phyloP scores from a whole-genome alignment of 2,113 vertebrate species.

The Phyllopteryx taeniolatus region DNA sequence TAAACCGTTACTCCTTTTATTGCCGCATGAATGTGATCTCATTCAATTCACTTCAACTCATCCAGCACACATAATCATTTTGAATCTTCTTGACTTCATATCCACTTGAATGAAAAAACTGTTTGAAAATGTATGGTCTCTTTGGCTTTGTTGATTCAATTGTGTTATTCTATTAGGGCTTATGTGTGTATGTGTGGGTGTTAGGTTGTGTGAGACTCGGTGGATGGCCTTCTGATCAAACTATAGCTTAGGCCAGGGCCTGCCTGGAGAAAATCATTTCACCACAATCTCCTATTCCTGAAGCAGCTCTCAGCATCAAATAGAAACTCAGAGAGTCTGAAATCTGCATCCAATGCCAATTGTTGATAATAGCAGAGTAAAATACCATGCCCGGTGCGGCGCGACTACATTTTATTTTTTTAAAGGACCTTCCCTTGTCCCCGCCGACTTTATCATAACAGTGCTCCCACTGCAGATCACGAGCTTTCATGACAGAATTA shows the following conservation, averaged over 20 bases:
- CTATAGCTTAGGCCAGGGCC: constrained; percentile 8
- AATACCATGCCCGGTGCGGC: constrained; percentile 34
- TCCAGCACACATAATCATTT: neutral
- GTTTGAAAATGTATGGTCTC: neutral
- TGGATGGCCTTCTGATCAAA: neutral
- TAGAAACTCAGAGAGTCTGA: constrained; percentile 22
- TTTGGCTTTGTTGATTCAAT: neutral
- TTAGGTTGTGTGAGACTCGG: neutral
- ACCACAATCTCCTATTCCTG: constrained; percentile 22
- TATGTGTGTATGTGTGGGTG: neutral
- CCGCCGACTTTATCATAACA: constrained; percentile 38
- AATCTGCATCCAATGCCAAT: constrained; percentile 34
- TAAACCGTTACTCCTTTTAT: neutral
- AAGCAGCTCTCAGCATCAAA: constrained; percentile 32
- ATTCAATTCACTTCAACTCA: neutral
- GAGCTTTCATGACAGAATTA: neutral
- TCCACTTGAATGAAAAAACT: neutral
- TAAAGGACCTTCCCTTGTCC: constrained; percentile 40
- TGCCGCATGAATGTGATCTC: neutral
- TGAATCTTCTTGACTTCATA: neutral
- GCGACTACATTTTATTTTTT: constrained; percentile 38
- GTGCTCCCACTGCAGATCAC: neutral
- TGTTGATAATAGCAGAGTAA: constrained; percentile 62
- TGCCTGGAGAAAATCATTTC: constrained; percentile 8
- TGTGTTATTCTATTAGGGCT: too few relatives aligned